These are phyloP conservation scores for Aphidius ervi DNA, from an alignment of 1,140 invertebrate species.

Conservation along the genomic window DNA sequence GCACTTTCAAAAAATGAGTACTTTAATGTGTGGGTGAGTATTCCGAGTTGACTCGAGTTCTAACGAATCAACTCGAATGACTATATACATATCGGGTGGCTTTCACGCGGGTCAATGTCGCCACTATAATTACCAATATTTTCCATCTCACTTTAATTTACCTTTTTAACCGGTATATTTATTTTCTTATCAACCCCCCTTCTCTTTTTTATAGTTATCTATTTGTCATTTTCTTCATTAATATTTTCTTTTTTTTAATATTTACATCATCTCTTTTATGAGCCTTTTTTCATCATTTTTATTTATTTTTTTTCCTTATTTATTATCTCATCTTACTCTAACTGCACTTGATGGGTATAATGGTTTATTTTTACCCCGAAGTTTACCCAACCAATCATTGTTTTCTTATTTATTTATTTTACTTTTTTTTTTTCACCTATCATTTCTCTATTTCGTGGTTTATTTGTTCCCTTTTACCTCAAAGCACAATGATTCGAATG, in stretches of 20 bases:
- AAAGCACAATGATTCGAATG: constrained; percentile 3
- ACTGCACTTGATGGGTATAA: too few relatives aligned
- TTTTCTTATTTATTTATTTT: background rate
- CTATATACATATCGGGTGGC: constrained; percentile 34
- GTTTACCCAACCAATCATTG: background rate
- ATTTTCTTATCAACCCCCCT: constrained; percentile 3
- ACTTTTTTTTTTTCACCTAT: background rate
- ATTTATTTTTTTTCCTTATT: too few relatives aligned
- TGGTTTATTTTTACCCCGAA: too few relatives aligned
- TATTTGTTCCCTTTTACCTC: constrained; percentile 1
- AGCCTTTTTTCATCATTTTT: too few relatives aligned
- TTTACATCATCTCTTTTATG: too few relatives aligned
- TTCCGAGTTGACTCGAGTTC: constrained; percentile 31
- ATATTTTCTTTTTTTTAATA: constrained; percentile 3
- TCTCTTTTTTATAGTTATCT: constrained; percentile 1
- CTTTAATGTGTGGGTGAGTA: constrained; percentile 26
- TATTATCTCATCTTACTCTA: background rate
- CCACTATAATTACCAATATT: constrained; percentile 43
- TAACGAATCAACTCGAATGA: constrained; percentile 22
- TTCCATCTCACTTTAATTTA: constrained; percentile 18
- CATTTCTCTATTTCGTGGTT: background rate
- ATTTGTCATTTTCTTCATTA: constrained; percentile 14
- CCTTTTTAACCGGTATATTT: constrained; percentile 10
- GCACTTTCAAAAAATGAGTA: constrained; percentile 5
- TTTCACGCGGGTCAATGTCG: constrained; percentile 40